Evolutionary conservation across 2,888 invertebrate genomes (phyloP).

Genomic region (Acleris literana): DNA sequence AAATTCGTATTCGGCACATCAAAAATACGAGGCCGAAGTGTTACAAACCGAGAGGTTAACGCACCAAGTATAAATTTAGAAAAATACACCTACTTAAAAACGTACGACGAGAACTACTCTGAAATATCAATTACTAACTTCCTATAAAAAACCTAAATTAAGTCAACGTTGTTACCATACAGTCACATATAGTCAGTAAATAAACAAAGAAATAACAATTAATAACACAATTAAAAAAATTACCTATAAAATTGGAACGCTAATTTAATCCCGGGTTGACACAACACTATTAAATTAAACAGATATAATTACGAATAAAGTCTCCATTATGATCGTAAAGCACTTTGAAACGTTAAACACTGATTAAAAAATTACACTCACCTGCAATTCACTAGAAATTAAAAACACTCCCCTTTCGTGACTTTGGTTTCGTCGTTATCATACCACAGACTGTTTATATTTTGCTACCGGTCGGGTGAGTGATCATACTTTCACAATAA

Average conservation of each 20-base stretch:
- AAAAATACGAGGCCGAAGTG: conserved; percentile 49
- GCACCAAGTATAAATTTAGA: conserved; percentile 58
- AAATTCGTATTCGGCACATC: conserved; percentile 52
- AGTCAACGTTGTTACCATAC: conserved; percentile 5
- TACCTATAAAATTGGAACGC: conserved; percentile 29
- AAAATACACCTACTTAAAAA: conserved; percentile 38
- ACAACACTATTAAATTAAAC: conserved; percentile 26
- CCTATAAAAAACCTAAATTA: not conserved
- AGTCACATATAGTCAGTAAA: conserved; percentile 6
- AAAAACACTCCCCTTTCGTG: conserved; percentile 51
- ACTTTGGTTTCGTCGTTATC: conserved; percentile 37
- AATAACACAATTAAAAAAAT: conserved; percentile 28
- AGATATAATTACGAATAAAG: conserved; percentile 4
- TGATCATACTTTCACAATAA: conserved; percentile 21
- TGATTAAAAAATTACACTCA: conserved; percentile 41
- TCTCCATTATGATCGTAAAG: conserved; percentile 15
- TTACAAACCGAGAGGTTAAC: conserved; percentile 55
- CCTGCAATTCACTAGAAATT: conserved; percentile 49
- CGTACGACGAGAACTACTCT: conserved; percentile 10
- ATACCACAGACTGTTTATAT: conserved; percentile 32
- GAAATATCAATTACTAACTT: conserved; percentile 25
- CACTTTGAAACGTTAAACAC: conserved; percentile 30
- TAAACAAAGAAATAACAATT: conserved; percentile 32
- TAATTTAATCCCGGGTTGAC: conserved; percentile 20
- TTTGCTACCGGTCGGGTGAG: conserved; percentile 14